These are phyloP conservation scores for Watersipora subatra DNA, from an alignment of 1,140 invertebrate genomes.

Conservation along the genomic window DNA sequence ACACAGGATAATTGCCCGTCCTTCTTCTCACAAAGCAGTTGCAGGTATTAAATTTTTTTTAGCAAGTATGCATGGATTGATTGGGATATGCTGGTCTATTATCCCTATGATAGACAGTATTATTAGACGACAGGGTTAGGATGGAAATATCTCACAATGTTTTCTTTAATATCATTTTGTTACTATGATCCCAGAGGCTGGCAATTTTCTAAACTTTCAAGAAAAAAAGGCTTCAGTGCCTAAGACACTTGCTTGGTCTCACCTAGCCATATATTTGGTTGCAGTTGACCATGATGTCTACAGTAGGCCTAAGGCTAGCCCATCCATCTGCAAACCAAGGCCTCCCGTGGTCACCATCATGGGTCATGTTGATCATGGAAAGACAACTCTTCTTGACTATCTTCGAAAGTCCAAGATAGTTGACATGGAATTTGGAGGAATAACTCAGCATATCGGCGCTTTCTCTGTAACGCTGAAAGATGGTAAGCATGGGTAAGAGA, in stretches of 20 bases:
- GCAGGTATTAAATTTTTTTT: not conserved
- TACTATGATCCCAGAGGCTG: no score
- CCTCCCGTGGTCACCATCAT: slow-evolving; percentile 92
- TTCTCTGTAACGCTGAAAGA: slow-evolving; percentile 54
- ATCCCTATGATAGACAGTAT: no score
- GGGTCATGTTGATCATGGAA: slow-evolving; percentile 99
- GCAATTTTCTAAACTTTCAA: no score
- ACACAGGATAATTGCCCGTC: not conserved
- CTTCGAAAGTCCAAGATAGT: slow-evolving; percentile 74
- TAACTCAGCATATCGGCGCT: slow-evolving; percentile 98
- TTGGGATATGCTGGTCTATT: no score
- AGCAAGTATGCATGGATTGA: not conserved
- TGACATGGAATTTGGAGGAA: slow-evolving; percentile 89
- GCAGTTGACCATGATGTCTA: not conserved
- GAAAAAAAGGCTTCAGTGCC: no score
- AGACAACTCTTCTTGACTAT: slow-evolving; percentile 88
- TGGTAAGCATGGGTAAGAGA: no score
- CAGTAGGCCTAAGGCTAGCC: slow-evolving; percentile 48
- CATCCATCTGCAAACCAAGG: slow-evolving; percentile 49
- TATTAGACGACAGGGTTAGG: no score
- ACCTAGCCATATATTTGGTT: not conserved
- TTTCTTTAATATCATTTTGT: no score
- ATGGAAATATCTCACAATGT: no score
- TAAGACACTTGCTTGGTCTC: no score
- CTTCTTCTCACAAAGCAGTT: not conserved